These are phyloP conservation scores for Elmis aenea DNA, from an alignment of 2,888 invertebrate species.

Conservation along the genomic window DNA sequence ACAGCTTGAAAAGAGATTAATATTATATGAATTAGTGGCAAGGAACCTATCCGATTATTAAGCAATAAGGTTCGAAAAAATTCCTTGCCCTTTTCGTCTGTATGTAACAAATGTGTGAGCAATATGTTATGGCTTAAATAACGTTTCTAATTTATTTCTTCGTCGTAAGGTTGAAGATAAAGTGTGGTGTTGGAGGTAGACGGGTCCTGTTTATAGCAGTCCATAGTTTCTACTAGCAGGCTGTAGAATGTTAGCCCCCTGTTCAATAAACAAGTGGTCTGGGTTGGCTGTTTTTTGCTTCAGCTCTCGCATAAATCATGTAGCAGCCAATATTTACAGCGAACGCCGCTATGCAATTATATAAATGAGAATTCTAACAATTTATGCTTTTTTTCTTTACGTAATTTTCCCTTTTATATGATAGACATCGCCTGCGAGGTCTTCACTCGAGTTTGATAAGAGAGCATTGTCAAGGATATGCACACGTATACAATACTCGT, in stretches of 20 bases:
- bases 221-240: conserved; percentile 14
- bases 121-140: background rate
- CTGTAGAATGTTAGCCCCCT: conserved; percentile 23
- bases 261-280: conserved; percentile 27
- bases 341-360: conserved; percentile 21
- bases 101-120: too few relatives aligned
- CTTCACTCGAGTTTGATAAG: too few relatives aligned
- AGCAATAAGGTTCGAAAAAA: too few relatives aligned
- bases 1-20: too few relatives aligned
- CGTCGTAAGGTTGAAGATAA: conserved; percentile 1
- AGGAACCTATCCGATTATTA: too few relatives aligned
- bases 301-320: conserved; percentile 19
- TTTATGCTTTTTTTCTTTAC: conserved; percentile 20
- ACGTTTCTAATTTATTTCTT: background rate
- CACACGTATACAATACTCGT: too few relatives aligned
- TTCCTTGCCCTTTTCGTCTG: too few relatives aligned
- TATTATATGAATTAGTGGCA: too few relatives aligned
- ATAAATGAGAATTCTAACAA: conserved; percentile 21
- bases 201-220: background rate
- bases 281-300: conserved; percentile 19
- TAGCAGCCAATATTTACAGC: conserved; percentile 19
- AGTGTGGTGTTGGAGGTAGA: background rate
- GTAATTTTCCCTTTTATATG: too few relatives aligned
- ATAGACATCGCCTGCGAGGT: too few relatives aligned
- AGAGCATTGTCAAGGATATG: too few relatives aligned